Evolutionary conservation across 1,140 invertebrate species (phyloP).

Genomic region (Drosophila nigromelanica): DNA sequence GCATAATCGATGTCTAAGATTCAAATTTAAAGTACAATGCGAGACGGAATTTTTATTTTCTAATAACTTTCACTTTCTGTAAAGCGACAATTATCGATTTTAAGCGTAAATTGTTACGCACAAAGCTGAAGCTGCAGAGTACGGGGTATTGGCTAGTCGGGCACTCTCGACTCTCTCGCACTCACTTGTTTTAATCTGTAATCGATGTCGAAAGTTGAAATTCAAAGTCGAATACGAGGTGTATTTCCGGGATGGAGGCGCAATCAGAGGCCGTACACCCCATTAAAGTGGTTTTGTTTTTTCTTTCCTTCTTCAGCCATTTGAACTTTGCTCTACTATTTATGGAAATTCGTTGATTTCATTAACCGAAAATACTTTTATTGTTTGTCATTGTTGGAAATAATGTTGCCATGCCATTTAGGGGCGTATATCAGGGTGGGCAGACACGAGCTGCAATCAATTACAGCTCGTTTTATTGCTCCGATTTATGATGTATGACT

Average conservation of each 20-base stretch:
- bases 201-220: slow-evolving; percentile 36
- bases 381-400: slow-evolving; percentile 17
- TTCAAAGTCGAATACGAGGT: slow-evolving; percentile 49
- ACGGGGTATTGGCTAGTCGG: background rate
- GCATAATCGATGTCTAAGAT: too few relatives aligned
- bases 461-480: slow-evolving; percentile 27
- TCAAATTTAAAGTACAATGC: too few relatives aligned
- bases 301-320: background rate
- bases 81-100: too few relatives aligned
- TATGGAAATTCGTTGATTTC: slow-evolving; percentile 57
- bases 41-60: too few relatives aligned
- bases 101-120: too few relatives aligned
- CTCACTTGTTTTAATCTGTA: slow-evolving; percentile 7
- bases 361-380: slow-evolving; percentile 27
- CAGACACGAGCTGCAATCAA: slow-evolving; percentile 14
- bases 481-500: slow-evolving; percentile 25
- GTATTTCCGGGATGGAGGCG: slow-evolving; percentile 8
- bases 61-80: too few relatives aligned
- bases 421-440: background rate
- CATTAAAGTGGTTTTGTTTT: background rate
- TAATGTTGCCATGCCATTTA: slow-evolving; percentile 41
- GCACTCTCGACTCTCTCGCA: background rate
- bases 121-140: background rate
- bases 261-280: background rate
- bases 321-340: slow-evolving; percentile 24